Evolutionary conservation across 2,797 vertebrate species (phyloP), one percentile per base, ranked within the genome.

Genomic region (Hippoglossus hippoglossus): DNA sequence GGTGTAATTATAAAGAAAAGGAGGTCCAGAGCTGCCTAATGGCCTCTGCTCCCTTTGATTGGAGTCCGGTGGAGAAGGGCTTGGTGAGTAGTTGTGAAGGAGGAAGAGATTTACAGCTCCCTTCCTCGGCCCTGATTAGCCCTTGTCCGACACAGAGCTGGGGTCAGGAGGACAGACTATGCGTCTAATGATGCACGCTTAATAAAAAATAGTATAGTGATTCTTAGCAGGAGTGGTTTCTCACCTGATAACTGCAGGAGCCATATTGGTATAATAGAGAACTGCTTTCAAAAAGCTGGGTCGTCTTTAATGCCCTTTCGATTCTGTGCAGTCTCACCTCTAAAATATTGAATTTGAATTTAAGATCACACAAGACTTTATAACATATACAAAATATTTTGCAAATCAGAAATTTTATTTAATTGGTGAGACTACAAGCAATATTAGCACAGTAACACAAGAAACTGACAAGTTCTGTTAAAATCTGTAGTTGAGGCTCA

Each of bases 1-100:
- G 95, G 87, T 89, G 91, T 91, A 65, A 62, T 88, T 92, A 94
- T 94, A 91, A 90, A 90, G 91, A 94, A 95, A 90, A 91, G 82
- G 76, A 91, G 93, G 93, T 91, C 93, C 94, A 91, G 89, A 63
- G 73, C 76, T 56, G 51, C 79, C 82, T 85, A 89, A 89, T 86
- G 87, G 76, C 90, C 87, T 83, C 75, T 84, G 86, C 77, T 81
- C 69, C 62, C 59, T 84, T 84, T 90, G 90, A 89, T 73, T 86
- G 70, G 80, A 81, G 77, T 84, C 78, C 75, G 80, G 77, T 56
- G 75, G 71, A 75, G 71, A 75, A 80, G 84, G 73, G 61, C 25
- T 67, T 55, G 69, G 70, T 61, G 68, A 74, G 67, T 66, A 77
- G 65, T 57, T 75, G 67, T 76, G 70, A 73, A 65, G 71, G 63